Base-by-base conservation (phyloP, 1,140 invertebrate genomes). In the Hyles euphorbiae region DNA sequence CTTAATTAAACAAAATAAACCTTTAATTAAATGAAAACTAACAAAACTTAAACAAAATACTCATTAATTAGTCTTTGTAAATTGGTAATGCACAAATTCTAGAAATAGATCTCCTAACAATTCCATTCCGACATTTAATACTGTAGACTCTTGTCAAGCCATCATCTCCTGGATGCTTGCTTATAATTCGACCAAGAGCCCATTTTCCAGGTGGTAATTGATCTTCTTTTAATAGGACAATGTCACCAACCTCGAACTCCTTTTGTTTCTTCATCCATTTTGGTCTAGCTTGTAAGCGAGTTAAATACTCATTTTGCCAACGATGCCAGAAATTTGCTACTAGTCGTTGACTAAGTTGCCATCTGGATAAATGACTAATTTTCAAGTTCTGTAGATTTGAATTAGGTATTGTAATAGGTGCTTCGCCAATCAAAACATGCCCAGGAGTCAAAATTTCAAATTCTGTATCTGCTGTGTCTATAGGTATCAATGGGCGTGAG, bases 61-160 rank as follows among this genome's bases (percentile, higher is more conserved):
- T n/a, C n/a, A n/a, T n/a, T n/a, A n/a, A n/a, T n/a, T n/a, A n/a
- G n/a, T n/a, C n/a, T n/a, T n/a, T n/a, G n/a, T n/a, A n/a, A n/a
- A 36, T 36, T 36, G 36, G 49, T 52, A 67, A 56, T 33, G 52
- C 34, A 34, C 68, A 70, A 5, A 72, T 32, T 58, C 68, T 72
- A 34, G 49, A 55, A 7, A 72, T 44, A 50, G 70, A 58, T 10
- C 77, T 49, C 60, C 67, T 66, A 3, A 70, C 40, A 10, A 61
- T 40, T 51, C 53, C 58, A 11, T 58, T 61, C 34, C 48, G 34
- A 44, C 65, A 78, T 68, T 76, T 72, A 0, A 89, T 51, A 57
- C 61, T 76, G 5, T 74, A 82, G 1, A 78, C 74, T 50, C 87
- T 49, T 3, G 85, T 78, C n/a, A 78, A 43, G 7, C 76, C 74